Percentiles rank a stretch among this genome's conserved stretches.
phyloP scores from a whole-genome alignment of 2,113 vertebrate species.

The Leptobrachium ailaonicum region DNA sequence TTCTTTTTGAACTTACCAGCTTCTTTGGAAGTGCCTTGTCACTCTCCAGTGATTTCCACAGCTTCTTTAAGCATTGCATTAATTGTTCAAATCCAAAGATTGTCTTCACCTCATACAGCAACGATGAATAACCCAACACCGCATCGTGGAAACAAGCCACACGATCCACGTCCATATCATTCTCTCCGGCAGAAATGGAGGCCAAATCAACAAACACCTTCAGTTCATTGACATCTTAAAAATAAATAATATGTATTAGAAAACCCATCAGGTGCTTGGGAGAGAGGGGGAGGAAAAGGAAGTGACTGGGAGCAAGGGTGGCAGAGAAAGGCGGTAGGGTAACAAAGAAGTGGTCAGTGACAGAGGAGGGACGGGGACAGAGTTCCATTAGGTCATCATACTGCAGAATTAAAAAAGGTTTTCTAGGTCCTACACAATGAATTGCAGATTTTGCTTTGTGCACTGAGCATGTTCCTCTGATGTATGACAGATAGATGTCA shows the following conservation, averaged over 20 bases:
- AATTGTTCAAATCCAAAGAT: slow-evolving; percentile 71
- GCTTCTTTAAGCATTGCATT: slow-evolving; percentile 71
- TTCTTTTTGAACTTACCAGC: slow-evolving; percentile 71
- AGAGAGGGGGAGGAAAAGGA: no score
- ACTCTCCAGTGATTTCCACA: slow-evolving; percentile 90
- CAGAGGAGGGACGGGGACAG: neutral
- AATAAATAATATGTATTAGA: neutral
- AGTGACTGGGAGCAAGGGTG: neutral
- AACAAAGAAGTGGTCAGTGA: neutral
- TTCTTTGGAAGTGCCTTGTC: slow-evolving; percentile 82
- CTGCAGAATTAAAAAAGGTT: no score
- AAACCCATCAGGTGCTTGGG: no score
- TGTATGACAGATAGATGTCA: no score
- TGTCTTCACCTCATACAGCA: slow-evolving; percentile 80
- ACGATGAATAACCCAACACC: slow-evolving; percentile 83
- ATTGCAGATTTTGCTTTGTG: no score
- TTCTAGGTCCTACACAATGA: no score
- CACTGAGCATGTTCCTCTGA: no score
- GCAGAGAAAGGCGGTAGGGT: no score
- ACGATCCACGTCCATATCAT: slow-evolving; percentile 91
- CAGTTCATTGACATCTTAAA: slow-evolving; percentile 84
- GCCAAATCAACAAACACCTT: slow-evolving; percentile 97
- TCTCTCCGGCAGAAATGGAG: slow-evolving; percentile 95
- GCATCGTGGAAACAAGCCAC: slow-evolving; percentile 92
- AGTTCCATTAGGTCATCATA: no score